Percentiles rank a stretch among this genome's conserved stretches.
phyloP scores from a whole-genome alignment of 2,888 invertebrate species.

The Elegia similella region DNA sequence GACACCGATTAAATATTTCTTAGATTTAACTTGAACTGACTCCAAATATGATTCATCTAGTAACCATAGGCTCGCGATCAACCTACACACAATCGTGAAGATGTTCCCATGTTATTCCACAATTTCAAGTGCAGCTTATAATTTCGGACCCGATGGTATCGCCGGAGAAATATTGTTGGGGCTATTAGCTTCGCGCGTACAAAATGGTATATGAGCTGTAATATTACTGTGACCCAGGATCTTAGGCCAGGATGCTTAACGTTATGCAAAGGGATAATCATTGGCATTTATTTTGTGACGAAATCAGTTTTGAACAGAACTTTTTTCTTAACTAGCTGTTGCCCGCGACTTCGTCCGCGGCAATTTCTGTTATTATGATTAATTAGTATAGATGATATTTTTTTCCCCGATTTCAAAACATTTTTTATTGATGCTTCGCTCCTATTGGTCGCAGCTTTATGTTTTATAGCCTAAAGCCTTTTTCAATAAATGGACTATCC shows the following conservation, averaged over 20 bases:
- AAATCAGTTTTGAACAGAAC: too few relatives aligned
- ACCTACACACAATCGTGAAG: conserved; percentile 46
- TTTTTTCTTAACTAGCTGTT: too few relatives aligned
- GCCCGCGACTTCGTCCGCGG: too few relatives aligned
- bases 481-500: too few relatives aligned
- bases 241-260: not conserved
- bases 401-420: too few relatives aligned
- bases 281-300: not conserved
- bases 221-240: not conserved
- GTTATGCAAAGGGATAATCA: not conserved
- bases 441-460: too few relatives aligned
- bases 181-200: conserved; percentile 23
- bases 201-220: conserved; percentile 15
- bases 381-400: too few relatives aligned
- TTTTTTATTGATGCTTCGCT: too few relatives aligned
- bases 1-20: not conserved
- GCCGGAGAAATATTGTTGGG: conserved; percentile 41
- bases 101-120: conserved; percentile 47
- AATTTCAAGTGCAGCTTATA: conserved; percentile 52
- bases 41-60: conserved; percentile 20
- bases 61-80: conserved; percentile 22
- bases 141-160: conserved; percentile 52
- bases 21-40: not conserved
- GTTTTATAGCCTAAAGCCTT: too few relatives aligned
- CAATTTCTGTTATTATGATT: too few relatives aligned